Percentiles rank a stretch among this genome's conserved stretches.
phyloP scores from a whole-genome alignment of 1,140 invertebrate species.

The Bombus vancouverensis region DNA sequence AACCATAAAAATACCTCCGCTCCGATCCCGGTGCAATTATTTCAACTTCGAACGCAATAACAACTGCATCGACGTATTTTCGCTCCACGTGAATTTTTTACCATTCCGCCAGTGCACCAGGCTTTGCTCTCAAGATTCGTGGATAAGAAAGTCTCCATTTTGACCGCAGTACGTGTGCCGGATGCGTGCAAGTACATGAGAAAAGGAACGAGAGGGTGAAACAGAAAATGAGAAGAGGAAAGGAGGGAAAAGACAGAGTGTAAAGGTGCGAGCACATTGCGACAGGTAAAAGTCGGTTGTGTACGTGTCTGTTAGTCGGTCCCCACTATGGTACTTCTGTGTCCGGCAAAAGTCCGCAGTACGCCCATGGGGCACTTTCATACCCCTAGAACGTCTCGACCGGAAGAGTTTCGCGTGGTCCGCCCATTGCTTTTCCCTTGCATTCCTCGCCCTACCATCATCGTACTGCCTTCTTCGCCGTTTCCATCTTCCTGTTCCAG shows the following conservation, averaged over 20 bases:
- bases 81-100: fast-evolving
- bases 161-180: not conserved
- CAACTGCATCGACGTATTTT: not conserved
- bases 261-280: conserved; percentile 27
- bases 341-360: conserved; percentile 64
- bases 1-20: not conserved
- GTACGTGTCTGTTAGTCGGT: conserved; percentile 61
- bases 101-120: too few relatives aligned
- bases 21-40: not conserved
- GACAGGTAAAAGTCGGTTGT: conserved; percentile 48
- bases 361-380: conserved; percentile 63
- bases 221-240: too few relatives aligned
- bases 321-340: conserved; percentile 68
- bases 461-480: not conserved
- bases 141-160: not conserved
- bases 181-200: not conserved
- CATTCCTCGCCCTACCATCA: not conserved
- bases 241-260: too few relatives aligned
- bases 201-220: not conserved
- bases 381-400: conserved; percentile 51
- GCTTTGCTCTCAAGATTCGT: not conserved
- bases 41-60: conserved; percentile 6
- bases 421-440: not conserved
- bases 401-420: conserved; percentile 51
- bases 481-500: not conserved